phyloP scores from a whole-genome alignment of 2,113 vertebrate genomes.

The Grallaria varia region DNA sequence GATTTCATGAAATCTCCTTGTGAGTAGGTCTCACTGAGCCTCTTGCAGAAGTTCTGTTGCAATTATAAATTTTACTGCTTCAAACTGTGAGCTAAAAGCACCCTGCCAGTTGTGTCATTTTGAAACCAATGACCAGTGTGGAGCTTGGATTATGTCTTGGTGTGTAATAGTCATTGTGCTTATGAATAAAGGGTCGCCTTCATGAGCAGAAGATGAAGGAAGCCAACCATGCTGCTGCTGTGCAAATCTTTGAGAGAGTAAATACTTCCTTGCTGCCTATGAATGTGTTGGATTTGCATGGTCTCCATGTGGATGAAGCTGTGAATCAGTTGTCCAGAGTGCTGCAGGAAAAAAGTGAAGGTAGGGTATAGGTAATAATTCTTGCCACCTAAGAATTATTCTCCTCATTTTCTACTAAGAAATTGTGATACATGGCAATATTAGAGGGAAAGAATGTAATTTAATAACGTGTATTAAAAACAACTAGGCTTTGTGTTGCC shows the following conservation, averaged over 20 bases:
- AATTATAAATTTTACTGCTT: neutral
- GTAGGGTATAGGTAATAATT: conserved; percentile 65
- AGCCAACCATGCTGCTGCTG: conserved; percentile 88
- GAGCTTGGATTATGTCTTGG: neutral
- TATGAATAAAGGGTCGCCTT: conserved; percentile 82
- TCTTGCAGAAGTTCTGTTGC: neutral
- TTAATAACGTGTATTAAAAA: neutral
- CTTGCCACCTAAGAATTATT: neutral
- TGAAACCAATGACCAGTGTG: neutral
- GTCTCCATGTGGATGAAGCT: conserved; percentile 93
- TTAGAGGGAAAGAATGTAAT: neutral
- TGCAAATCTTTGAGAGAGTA: conserved; percentile 89
- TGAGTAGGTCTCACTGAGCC: neutral
- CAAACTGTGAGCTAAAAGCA: neutral
- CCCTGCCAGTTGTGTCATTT: neutral
- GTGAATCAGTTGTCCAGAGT: conserved; percentile 82
- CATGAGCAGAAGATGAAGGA: conserved; percentile 92
- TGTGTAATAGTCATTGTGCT: conserved; percentile 10
- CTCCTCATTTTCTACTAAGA: neutral
- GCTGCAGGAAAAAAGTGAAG: conserved; percentile 84
- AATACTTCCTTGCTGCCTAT: conserved; percentile 88
- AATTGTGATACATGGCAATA: neutral
- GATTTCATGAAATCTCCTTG: neutral
- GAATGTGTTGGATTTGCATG: conserved; percentile 95
- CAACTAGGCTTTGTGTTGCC: neutral